Evolutionary conservation across 2,888 invertebrate species (phyloP), one percentile per base, ranked within the genome.

Genomic region (Pachliopta kotzebuea): DNA sequence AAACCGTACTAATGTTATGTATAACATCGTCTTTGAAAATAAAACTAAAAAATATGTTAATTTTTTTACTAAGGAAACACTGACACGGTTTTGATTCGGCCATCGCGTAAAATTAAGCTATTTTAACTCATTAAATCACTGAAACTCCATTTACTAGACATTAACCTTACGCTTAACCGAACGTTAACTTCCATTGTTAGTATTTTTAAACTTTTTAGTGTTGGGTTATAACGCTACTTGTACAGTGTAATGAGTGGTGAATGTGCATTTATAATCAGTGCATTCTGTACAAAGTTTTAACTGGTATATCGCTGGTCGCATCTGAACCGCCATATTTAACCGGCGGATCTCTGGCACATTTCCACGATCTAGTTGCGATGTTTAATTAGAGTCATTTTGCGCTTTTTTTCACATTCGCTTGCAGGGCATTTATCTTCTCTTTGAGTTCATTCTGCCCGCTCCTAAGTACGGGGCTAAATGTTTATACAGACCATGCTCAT

Each of bases 261-360:
- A 49, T 24, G 54, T n/a, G 17, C n/a, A 62, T 62, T 31, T 56
- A 50, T 56, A 62, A 62, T 23, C 29, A 9, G 49, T 26, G 29
- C 29, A 62, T 62, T 62, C 42, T 21, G 56, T 62, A 50, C 29
- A 31, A 45, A 23, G 53, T 31, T 18, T 60, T 53, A 60, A 49
- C 49, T 24, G 57, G 20, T 26, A 45, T 60, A 60, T 59, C 72
- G 69, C 71, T 72, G 72, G 71, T 60, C 49, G 62, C 69, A 77
- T 79, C 78, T 75, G 71, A 73, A 73, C 72, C 70, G 71, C 70
- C 71, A 71, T 70, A 73, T 71, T 73, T 75, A 73, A 73, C 71
- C 62, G 37, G 53, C 73, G 75, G 74, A 82, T 84, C 80, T 84
- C 71, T 81, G 85, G 81, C 85, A 77, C 76, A 77, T 76, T 76